Percentiles rank a stretch among this genome's conserved stretches.
These are phyloP conservation scores for Hippoglossus hippoglossus DNA, from an alignment of 2,797 vertebrate species.

Conservation along the genomic window DNA sequence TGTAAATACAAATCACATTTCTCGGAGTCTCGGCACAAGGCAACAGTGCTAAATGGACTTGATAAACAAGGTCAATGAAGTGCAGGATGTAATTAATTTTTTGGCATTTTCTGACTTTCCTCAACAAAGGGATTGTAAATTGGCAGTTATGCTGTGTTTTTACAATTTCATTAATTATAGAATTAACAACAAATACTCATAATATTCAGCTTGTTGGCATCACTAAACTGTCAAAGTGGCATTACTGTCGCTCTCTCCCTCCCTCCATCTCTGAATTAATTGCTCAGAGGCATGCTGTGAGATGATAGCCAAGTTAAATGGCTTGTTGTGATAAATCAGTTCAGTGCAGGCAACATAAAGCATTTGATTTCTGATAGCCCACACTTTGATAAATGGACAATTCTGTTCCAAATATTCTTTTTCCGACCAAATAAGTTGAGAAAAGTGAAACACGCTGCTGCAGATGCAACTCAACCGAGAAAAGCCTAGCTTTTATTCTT, in stretches of 20 bases:
- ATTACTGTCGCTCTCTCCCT: background rate
- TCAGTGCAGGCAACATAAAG: constrained; percentile 1
- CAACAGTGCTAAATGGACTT: too few relatives aligned
- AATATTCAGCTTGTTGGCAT: constrained; percentile 6
- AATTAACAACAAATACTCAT: constrained; percentile 9
- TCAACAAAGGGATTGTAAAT: constrained; percentile 19
- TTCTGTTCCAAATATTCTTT: background rate
- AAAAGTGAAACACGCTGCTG: background rate
- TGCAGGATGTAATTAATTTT: background rate
- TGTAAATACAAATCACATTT: too few relatives aligned
- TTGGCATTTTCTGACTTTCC: background rate
- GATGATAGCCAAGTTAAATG: background rate
- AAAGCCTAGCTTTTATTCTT: too few relatives aligned
- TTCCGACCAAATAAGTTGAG: background rate
- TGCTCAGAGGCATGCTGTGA: background rate
- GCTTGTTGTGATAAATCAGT: constrained; percentile 3
- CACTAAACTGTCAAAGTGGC: constrained; percentile 9
- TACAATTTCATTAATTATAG: constrained; percentile 10
- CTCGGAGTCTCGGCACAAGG: too few relatives aligned
- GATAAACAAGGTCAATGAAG: constrained; percentile 5
- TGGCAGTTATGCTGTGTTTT: constrained; percentile 7
- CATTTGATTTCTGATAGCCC: background rate
- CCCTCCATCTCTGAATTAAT: constrained; percentile 1
- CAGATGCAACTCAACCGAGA: background rate
- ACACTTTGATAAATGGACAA: background rate